phyloP scores from a whole-genome alignment of 1,140 invertebrate species.

The Heliothis subflexa region DNA sequence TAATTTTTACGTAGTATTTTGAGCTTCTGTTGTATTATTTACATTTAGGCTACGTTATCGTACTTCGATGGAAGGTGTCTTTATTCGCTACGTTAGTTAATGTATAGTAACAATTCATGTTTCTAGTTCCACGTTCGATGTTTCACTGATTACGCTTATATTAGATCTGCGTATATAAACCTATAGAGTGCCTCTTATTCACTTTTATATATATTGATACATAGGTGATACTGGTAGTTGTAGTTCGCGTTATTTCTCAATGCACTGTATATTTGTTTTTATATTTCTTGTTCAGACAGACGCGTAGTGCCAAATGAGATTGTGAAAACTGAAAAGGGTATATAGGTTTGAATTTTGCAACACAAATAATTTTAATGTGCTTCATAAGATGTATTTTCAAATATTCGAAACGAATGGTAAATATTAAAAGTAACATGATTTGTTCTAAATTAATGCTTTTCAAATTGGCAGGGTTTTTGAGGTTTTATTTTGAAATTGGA shows the following conservation, averaged over 20 bases:
- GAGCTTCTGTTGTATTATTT: conserved; percentile 67
- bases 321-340: conserved; percentile 17
- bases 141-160: conserved; percentile 83
- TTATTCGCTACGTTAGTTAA: conserved; percentile 70
- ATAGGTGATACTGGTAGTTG: conserved; percentile 79
- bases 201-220: conserved; percentile 86
- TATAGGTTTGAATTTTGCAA: conserved; percentile 26
- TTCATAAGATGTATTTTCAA: conserved; percentile 35
- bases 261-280: conserved; percentile 70
- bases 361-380: conserved; percentile 6
- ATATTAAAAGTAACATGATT: not conserved
- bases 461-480: conserved; percentile 2
- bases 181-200: conserved; percentile 87
- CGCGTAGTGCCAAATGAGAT: conserved; percentile 77
- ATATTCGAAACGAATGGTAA: conserved; percentile 10
- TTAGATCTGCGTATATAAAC: conserved; percentile 83
- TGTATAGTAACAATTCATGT: conserved; percentile 72
- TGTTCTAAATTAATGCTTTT: conserved; percentile 36
- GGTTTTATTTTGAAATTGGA: not conserved
- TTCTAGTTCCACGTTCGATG: conserved; percentile 73
- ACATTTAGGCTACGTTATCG: conserved; percentile 57
- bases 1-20: conserved; percentile 67
- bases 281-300: conserved; percentile 61
- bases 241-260: conserved; percentile 75
- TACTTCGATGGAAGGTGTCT: conserved; percentile 50